Percentiles rank a stretch among this genome's conserved stretches.
Conservation (phyloP, 1,140 invertebrate species). For the Belonocnema kinseyi region DNA sequence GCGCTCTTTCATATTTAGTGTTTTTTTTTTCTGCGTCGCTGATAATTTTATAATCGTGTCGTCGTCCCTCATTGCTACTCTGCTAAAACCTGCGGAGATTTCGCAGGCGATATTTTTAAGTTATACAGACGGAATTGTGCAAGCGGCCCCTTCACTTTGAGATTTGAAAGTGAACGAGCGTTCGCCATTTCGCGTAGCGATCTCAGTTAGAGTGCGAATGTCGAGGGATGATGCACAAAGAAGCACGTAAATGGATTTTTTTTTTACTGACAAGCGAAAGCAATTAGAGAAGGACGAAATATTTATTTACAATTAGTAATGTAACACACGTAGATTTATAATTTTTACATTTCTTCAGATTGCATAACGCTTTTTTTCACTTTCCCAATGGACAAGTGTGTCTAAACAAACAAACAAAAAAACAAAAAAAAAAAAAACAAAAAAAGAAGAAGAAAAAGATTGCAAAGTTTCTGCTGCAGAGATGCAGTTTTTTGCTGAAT, state of each 20-base stretch:
- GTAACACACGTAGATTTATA: constrained; percentile 19
- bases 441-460: background rate
- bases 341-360: constrained; percentile 30
- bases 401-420: no score
- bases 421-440: no score
- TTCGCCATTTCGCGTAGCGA: constrained; percentile 48
- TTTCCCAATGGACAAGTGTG: background rate
- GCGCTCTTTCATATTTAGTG: constrained; percentile 17
- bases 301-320: constrained; percentile 22
- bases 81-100: constrained; percentile 64
- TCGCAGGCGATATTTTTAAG: constrained; percentile 68
- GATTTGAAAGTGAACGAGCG: constrained; percentile 12
- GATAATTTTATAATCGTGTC: constrained; percentile 45
- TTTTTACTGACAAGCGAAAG: constrained; percentile 26
- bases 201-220: constrained; percentile 61
- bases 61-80: constrained; percentile 64
- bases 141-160: background rate
- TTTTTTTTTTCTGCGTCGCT: background rate
- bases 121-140: constrained; percentile 48
- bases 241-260: constrained; percentile 17
- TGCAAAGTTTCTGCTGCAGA: background rate
- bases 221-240: constrained; percentile 50
- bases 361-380: constrained; percentile 18
- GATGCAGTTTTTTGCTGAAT: background rate
- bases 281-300: constrained; percentile 28